These are phyloP conservation scores for Chloroclystis v-ata DNA, from an alignment of 2,888 invertebrate genomes.

Conservation along the genomic window DNA sequence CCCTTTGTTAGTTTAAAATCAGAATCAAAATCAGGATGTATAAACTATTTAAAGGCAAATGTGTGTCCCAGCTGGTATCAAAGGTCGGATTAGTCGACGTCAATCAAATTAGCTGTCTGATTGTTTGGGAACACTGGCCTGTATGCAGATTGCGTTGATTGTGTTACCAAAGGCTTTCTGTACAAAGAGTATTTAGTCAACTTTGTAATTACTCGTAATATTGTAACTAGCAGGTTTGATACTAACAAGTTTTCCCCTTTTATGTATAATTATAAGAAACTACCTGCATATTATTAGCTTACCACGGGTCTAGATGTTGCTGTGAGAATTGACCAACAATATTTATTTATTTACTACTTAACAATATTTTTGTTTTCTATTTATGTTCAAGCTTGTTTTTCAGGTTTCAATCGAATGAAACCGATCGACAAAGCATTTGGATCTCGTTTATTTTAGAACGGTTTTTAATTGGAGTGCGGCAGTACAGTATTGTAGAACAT, in stretches of 20 bases:
- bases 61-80: conserved; percentile 19
- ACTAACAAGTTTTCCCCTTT: no score
- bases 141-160: neutral
- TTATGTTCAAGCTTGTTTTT: neutral
- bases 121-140: neutral
- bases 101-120: conserved; percentile 25
- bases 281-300: no score
- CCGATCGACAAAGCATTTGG: conserved; percentile 4
- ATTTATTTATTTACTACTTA: no score
- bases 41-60: neutral
- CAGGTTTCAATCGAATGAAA: neutral
- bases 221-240: no score
- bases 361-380: neutral
- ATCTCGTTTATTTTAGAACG: conserved; percentile 29
- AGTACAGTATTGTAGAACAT: neutral
- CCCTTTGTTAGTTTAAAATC: no score
- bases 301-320: no score
- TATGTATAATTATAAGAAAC: no score
- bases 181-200: no score
- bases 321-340: no score
- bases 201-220: no score
- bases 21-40: no score
- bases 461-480: conserved; percentile 31
- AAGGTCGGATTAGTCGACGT: conserved; percentile 22
- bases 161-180: neutral